These are phyloP conservation scores for Ceyx cyanopectus DNA, from an alignment of 2,113 vertebrate genomes.

Conservation along the genomic window DNA sequence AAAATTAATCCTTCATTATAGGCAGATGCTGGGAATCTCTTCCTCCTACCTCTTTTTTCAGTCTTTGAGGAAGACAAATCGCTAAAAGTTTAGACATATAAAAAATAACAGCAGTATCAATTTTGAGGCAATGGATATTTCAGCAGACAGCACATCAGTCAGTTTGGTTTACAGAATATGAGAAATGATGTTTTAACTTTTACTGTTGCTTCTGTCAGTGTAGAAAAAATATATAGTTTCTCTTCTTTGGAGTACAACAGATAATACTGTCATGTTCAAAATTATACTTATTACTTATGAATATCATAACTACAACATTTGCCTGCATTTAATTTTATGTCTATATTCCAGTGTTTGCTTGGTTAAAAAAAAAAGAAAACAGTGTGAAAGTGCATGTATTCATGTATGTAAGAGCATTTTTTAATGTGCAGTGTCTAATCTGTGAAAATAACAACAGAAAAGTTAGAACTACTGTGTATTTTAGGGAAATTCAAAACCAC, in stretches of 20 bases:
- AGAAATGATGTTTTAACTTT: slow-evolving; percentile 62
- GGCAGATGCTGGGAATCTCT: not conserved
- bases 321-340: not conserved
- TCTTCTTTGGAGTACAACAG: slow-evolving; percentile 13
- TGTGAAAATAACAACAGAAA: not conserved
- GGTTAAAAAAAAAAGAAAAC: not conserved
- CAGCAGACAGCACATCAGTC: slow-evolving; percentile 61
- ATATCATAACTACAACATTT: not conserved
- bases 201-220: slow-evolving; percentile 37
- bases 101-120: slow-evolving; percentile 54
- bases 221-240: slow-evolving; percentile 14
- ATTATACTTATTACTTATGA: slow-evolving; percentile 5
- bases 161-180: slow-evolving; percentile 46
- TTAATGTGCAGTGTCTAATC: not conserved
- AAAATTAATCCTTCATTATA: slow-evolving; percentile 11
- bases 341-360: not conserved
- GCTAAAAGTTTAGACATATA: slow-evolving; percentile 31
- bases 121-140: slow-evolving; percentile 50
- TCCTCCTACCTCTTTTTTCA: not conserved
- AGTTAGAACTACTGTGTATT: not conserved
- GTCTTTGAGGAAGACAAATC: slow-evolving; percentile 40
- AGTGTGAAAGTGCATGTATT: not conserved
- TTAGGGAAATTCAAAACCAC: not conserved
- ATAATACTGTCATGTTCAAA: slow-evolving; percentile 20
- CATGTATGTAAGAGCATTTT: not conserved